Conservation (phyloP, 2,888 invertebrate species). For the Metalampra italica region DNA sequence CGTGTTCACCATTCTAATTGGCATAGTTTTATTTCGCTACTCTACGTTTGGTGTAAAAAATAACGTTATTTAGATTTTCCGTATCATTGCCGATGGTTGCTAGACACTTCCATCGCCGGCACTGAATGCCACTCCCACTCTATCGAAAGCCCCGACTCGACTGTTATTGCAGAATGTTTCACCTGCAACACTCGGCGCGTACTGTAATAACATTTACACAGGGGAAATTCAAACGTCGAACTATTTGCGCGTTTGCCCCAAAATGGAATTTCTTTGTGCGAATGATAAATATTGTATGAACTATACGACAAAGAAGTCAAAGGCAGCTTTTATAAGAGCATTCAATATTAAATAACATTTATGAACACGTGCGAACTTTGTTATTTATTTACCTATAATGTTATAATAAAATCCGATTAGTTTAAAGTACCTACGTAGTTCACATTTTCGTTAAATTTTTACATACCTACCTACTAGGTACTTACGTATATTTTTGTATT, state of each 20-base stretch:
- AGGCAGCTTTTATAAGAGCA: slow-evolving; percentile 35
- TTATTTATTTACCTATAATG: no score
- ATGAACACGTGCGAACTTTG: not conserved
- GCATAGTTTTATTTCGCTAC: no score
- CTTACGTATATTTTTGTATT: no score
- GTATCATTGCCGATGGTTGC: not conserved
- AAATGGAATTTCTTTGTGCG: slow-evolving; percentile 72
- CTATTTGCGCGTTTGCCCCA: slow-evolving; percentile 70
- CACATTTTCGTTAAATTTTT: no score
- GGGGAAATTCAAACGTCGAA: slow-evolving; percentile 75
- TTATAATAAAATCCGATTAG: not conserved
- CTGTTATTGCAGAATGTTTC: slow-evolving; percentile 63
- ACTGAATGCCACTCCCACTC: slow-evolving; percentile 44
- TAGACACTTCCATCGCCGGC: slow-evolving; percentile 19
- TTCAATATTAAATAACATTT: slow-evolving; percentile 41
- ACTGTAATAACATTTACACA: slow-evolving; percentile 73
- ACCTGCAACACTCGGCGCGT: slow-evolving; percentile 57
- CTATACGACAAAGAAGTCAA: slow-evolving; percentile 62
- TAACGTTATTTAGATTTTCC: not conserved
- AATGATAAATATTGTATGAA: slow-evolving; percentile 70
- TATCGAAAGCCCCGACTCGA: slow-evolving; percentile 16
- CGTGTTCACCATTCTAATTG: no score
- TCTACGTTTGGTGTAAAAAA: no score
- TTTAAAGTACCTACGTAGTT: not conserved
- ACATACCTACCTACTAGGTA: no score